These are phyloP conservation scores for Lacerta agilis DNA, from an alignment of 2,797 vertebrate genomes.

Conservation along the genomic window DNA sequence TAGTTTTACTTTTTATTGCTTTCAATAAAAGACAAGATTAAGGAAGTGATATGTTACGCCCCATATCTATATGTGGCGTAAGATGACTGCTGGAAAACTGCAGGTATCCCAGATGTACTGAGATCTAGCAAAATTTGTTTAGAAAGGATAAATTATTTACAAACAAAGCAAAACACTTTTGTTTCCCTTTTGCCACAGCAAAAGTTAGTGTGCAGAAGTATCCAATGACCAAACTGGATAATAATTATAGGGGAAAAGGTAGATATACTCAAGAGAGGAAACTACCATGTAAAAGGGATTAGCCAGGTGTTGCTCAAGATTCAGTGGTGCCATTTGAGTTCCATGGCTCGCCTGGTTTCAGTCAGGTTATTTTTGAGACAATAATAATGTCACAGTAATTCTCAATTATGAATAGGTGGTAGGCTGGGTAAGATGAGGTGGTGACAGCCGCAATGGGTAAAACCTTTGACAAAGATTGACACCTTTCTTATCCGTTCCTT, in stretches of 20 bases:
- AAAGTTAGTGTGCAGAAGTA: background rate
- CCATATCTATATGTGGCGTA: conserved; percentile 37
- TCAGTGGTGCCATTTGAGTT: background rate
- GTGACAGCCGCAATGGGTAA: background rate
- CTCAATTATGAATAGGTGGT: background rate
- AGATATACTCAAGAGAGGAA: background rate
- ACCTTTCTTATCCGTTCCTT: conserved; percentile 24
- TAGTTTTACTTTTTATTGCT: background rate
- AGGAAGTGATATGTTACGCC: background rate
- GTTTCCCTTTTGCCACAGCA: background rate
- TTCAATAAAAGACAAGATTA: conserved; percentile 28
- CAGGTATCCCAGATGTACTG: background rate
- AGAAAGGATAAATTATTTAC: background rate
- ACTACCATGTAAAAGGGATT: background rate
- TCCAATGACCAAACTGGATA: background rate
- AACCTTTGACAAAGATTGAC: background rate
- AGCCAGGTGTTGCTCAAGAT: conserved; percentile 16
- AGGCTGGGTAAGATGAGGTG: background rate
- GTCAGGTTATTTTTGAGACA: background rate
- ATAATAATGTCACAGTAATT: background rate
- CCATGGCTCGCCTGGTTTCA: background rate
- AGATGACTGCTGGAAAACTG: conserved; percentile 41
- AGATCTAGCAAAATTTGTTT: background rate
- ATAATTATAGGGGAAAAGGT: conserved; percentile 3
- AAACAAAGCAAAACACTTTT: background rate